Evolutionary conservation across 2,888 invertebrate species (phyloP).

Genomic region (Polia nebulosa): DNA sequence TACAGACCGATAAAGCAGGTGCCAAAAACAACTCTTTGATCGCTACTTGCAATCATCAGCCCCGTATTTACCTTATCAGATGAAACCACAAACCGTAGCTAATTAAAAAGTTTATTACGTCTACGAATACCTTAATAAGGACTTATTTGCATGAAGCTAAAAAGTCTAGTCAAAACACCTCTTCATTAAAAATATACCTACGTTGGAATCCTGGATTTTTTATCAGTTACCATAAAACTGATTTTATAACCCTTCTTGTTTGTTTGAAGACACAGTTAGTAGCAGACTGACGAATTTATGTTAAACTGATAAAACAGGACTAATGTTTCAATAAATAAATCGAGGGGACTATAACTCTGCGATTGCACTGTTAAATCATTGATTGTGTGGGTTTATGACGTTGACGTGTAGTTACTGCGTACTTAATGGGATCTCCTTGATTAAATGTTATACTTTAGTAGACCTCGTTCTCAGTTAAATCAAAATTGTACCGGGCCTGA

Average conservation of each 20-base stretch:
- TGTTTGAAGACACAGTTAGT: neutral
- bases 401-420: neutral
- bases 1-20: neutral
- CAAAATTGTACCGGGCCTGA: neutral
- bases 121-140: neutral
- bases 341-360: neutral
- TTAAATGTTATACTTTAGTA: neutral
- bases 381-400: neutral
- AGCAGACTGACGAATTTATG: neutral
- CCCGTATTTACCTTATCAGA: conserved; percentile 10
- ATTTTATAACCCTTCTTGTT: neutral
- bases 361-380: conserved; percentile 5
- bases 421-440: neutral
- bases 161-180: neutral
- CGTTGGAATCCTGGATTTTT: neutral
- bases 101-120: conserved; percentile 11
- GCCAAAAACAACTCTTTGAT: conserved; percentile 1
- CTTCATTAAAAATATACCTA: neutral
- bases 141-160: neutral
- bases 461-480: neutral
- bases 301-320: conserved; percentile 15
- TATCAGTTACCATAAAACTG: neutral
- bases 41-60: neutral
- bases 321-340: conserved; percentile 6
- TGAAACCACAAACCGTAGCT: conserved; percentile 5